Conservation (phyloP, 2,797 vertebrate species). For the Carcharodon carcharias region DNA sequence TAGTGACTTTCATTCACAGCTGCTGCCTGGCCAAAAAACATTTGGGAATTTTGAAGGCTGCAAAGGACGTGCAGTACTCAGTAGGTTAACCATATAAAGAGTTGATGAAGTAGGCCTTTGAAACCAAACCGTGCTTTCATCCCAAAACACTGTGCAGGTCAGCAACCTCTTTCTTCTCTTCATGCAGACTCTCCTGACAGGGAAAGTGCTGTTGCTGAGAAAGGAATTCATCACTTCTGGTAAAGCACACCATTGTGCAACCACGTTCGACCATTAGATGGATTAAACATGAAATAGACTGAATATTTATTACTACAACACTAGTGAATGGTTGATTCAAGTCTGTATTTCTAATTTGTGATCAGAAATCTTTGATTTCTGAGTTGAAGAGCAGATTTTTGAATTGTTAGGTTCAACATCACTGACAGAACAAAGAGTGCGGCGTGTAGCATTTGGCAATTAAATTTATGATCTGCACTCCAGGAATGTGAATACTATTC, state of each 20-base stretch:
- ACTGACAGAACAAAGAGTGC: not conserved
- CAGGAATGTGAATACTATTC: not conserved
- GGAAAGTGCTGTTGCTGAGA: not conserved
- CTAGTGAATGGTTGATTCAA: not conserved
- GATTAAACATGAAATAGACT: not conserved
- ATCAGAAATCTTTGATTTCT: not conserved
- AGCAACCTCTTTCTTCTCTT: conserved; percentile 28
- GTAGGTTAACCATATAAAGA: conserved; percentile 34
- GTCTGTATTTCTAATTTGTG: not conserved
- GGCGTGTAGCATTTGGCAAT: not conserved
- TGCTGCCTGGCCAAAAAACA: conserved; percentile 18
- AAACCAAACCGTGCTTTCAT: conserved; percentile 33
- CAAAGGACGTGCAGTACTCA: not conserved
- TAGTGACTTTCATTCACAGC: not conserved
- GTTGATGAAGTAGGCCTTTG: conserved; percentile 27
- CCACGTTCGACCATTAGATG: not conserved
- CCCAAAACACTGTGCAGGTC: conserved; percentile 26
- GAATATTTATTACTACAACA: not conserved
- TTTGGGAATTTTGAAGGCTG: conserved; percentile 13
- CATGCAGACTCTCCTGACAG: not conserved
- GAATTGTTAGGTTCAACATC: not conserved
- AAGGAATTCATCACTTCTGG: conserved; percentile 27
- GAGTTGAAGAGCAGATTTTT: not conserved
- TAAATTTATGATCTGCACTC: not conserved
- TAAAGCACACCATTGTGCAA: not conserved